Evolutionary conservation across 1,140 invertebrate species (phyloP), one percentile per base, ranked within the genome.

Genomic region (Coptotermes formosanus): DNA sequence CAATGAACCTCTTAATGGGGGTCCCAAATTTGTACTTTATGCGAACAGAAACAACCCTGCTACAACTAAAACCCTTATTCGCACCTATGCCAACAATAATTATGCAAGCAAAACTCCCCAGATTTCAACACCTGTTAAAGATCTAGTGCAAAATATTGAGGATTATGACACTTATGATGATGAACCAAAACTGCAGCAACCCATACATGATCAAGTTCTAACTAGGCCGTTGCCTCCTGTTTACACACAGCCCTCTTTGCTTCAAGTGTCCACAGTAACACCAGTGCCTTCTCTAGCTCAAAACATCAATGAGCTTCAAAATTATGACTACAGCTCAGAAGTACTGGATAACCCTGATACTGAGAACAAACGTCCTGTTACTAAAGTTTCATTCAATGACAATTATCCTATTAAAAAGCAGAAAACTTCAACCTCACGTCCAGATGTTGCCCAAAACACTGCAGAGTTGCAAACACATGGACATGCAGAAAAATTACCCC

Each of bases 401-500:
- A 64, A 64, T 9, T 30, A n/a, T n/a, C 25, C 64, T 30, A 11
- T 30, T 0, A 75, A 75, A 30, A 30, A 75, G 14, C 64, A n/a
- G 6, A 25, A 75, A 75, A 30, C 64, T 30, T 25, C n/a, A 75
- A 83, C 43, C 1, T 9, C n/a, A 32, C 8, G 16, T 44, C n/a
- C 38, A n/a, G 25, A 44, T n/a, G 25, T 82, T 21, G 6, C 25
- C 25, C 44, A 83, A 44, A 52, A 83, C 19, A 21, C 19, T 1
- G 52, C 14, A 43, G 30, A 16, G 7, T n/a, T 82, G 11, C 85
- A 44, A 7, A 48, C 75, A 30, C 43, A 86, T 55, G 85, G 52
- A 69, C 82, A 86, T 38, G 85, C 85, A 32, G 25, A 75, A 44
- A 82, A 82, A 45, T 21, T 55, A 21, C 87, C 45, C 45, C 86